phyloP scores from a whole-genome alignment of 2,113 vertebrate genomes.

The Rhabdornis inornatus region DNA sequence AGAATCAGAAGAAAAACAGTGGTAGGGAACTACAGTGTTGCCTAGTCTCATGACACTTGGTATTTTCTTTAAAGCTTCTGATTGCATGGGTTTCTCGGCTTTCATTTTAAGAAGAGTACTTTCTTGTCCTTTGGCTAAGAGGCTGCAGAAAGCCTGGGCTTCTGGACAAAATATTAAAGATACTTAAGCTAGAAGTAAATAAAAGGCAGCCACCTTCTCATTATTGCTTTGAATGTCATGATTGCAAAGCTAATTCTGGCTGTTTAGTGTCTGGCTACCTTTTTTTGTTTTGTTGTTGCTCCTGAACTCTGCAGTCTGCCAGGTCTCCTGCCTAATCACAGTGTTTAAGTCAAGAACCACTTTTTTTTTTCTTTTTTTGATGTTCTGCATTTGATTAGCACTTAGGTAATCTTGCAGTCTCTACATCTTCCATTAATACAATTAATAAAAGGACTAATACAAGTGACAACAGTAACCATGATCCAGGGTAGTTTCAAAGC shows the following conservation, averaged over 20 bases:
- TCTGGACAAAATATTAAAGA: neutral
- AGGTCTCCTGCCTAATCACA: neutral
- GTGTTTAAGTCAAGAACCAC: neutral
- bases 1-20: neutral
- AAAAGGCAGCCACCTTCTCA: neutral
- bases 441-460: neutral
- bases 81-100: neutral
- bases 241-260: neutral
- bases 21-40: neutral
- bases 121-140: neutral
- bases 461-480: neutral
- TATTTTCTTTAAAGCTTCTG: conserved; percentile 43
- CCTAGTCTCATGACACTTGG: neutral
- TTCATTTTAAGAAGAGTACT: conserved; percentile 35
- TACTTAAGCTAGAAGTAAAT: neutral
- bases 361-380: neutral
- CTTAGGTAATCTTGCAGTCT: neutral
- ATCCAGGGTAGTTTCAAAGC: neutral
- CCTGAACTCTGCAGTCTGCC: neutral
- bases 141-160: neutral
- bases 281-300: neutral
- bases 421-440: neutral
- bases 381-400: neutral
- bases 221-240: neutral
- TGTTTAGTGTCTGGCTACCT: neutral